Conservation (phyloP, 2,797 vertebrate genomes). For the Chaunax sp. region DNA sequence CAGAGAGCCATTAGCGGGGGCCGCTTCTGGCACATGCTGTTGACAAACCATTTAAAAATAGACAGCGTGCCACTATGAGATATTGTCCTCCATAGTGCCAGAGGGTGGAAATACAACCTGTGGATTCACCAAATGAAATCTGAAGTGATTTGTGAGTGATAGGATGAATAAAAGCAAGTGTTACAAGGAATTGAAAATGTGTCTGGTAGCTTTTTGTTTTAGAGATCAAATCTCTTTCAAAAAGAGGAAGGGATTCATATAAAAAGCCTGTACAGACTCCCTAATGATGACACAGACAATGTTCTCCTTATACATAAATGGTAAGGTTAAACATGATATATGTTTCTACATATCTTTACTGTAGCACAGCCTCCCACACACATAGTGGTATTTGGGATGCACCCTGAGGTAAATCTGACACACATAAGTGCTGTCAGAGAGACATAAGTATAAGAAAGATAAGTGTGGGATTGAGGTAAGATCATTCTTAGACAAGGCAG, state of each 20-base stretch:
- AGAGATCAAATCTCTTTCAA: slow-evolving; percentile 15
- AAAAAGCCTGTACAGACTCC: background rate
- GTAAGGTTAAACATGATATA: slow-evolving; percentile 39
- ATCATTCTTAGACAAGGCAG: background rate
- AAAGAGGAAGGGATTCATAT: slow-evolving; percentile 15
- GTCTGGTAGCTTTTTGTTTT: background rate
- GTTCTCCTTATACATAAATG: slow-evolving; percentile 23
- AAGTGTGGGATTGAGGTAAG: background rate
- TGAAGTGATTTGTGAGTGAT: background rate
- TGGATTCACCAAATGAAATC: slow-evolving; percentile 20
- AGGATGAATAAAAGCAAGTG: slow-evolving; percentile 1
- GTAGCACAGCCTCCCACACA: slow-evolving; percentile 51
- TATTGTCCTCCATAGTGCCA: slow-evolving; percentile 4
- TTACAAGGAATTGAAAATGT: background rate
- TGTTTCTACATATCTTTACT: slow-evolving; percentile 33
- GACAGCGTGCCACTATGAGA: slow-evolving; percentile 33
- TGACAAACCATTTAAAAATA: slow-evolving; percentile 58
- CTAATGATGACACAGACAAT: slow-evolving; percentile 1
- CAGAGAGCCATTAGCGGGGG: slow-evolving; percentile 54
- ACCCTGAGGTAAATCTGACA: slow-evolving; percentile 49
- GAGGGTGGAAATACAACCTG: slow-evolving; percentile 35
- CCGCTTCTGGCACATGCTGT: slow-evolving; percentile 62
- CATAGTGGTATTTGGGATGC: slow-evolving; percentile 52
- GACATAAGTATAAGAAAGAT: slow-evolving; percentile 11
- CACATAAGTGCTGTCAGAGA: slow-evolving; percentile 21